Percentiles rank a stretch among this genome's conserved stretches.
Evolutionary conservation across 2,113 vertebrate species (phyloP).

Genomic region (Lepisosteus osseus): DNA sequence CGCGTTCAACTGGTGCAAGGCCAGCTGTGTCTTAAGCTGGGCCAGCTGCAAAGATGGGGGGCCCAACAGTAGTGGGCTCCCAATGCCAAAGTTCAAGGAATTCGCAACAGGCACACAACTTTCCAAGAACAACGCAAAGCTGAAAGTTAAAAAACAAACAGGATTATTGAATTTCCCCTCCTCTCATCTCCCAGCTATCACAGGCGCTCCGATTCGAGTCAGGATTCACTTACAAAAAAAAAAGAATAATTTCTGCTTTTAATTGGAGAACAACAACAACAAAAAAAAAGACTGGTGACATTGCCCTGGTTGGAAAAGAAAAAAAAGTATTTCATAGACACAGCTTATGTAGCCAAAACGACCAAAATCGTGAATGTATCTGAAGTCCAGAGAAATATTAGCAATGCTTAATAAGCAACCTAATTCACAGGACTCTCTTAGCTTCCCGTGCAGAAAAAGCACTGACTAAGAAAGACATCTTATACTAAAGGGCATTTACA

Average conservation of each 20-base stretch:
- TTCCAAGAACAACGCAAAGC: constrained; percentile 89
- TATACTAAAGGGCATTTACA: too few relatives aligned
- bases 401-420: too few relatives aligned
- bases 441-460: too few relatives aligned
- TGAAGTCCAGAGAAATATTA: too few relatives aligned
- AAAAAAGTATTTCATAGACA: not conserved
- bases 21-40: constrained; percentile 81
- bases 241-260: not conserved
- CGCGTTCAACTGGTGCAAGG: constrained; percentile 72
- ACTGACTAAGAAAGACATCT: too few relatives aligned
- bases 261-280: constrained; percentile 7
- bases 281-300: constrained; percentile 8
- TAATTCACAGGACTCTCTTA: too few relatives aligned
- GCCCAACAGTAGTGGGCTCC: constrained; percentile 73
- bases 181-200: constrained; percentile 15
- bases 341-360: not conserved
- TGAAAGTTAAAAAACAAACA: constrained; percentile 91
- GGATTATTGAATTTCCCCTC: constrained; percentile 60
- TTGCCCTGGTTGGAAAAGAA: not conserved
- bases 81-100: constrained; percentile 77
- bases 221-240: not conserved
- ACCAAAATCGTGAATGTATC: too few relatives aligned
- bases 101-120: constrained; percentile 78
- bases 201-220: constrained; percentile 12
- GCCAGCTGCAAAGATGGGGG: constrained; percentile 83